Percentiles rank a stretch among this genome's conserved stretches.
These are phyloP conservation scores for Pseudomyrmex flavicornis DNA, from an alignment of 1,140 invertebrate genomes.

Conservation along the genomic window DNA sequence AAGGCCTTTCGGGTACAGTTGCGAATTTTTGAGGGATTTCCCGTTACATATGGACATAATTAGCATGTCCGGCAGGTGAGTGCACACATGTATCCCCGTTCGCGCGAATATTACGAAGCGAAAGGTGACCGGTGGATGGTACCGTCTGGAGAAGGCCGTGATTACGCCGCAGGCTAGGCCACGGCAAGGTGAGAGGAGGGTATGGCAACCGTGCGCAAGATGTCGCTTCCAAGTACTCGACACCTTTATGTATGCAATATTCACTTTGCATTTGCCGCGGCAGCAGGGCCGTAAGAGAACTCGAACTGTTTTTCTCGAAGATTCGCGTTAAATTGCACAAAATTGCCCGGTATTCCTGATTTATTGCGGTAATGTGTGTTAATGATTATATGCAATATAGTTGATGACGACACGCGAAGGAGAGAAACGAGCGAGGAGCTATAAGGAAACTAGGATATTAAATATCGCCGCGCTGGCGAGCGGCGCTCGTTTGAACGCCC, in stretches of 20 bases:
- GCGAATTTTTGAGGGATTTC: constrained; percentile 14
- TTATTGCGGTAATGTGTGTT: constrained; percentile 6
- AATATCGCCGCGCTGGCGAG: constrained; percentile 44
- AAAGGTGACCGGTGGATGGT: constrained; percentile 72
- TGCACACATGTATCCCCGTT: background rate
- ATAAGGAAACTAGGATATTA: background rate
- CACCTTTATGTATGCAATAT: constrained; percentile 29
- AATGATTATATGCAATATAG: background rate
- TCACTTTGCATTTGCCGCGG: constrained; percentile 52
- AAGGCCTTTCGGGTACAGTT: background rate
- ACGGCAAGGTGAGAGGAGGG: constrained; percentile 81
- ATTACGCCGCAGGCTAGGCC: constrained; percentile 83
- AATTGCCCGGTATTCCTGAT: background rate
- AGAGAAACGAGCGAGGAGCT: background rate
- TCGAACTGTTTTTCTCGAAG: background rate
- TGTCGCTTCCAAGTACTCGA: constrained; percentile 71
- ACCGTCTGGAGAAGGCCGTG: constrained; percentile 69
- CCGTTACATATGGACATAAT: constrained; percentile 11
- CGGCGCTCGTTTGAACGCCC: constrained; percentile 25
- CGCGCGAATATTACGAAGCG: constrained; percentile 17
- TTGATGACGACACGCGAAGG: background rate
- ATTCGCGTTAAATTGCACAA: background rate
- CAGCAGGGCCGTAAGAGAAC: constrained; percentile 67
- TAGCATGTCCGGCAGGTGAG: background rate
- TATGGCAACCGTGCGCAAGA: constrained; percentile 72